Conservation (phyloP, 2,888 invertebrate species). For the Steromphala cineraria region DNA sequence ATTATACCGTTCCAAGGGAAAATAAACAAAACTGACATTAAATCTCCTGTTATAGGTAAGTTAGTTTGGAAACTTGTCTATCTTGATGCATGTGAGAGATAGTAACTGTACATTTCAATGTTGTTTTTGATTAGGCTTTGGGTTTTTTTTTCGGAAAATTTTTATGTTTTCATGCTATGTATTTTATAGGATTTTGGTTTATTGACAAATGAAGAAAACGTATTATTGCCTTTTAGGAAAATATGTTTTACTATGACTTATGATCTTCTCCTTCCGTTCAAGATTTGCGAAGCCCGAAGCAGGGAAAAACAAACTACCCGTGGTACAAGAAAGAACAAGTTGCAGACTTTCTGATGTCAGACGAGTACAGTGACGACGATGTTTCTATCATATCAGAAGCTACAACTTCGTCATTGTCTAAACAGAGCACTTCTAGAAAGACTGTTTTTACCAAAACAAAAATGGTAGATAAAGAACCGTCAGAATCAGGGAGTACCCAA, state of each 20-base stretch:
- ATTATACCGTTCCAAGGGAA: slow-evolving; percentile 30
- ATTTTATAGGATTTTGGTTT: too few relatives aligned
- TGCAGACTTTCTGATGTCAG: slow-evolving; percentile 46
- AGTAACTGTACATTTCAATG: too few relatives aligned
- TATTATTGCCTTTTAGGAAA: neutral
- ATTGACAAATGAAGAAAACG: too few relatives aligned
- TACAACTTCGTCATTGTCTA: slow-evolving; percentile 20
- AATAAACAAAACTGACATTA: neutral
- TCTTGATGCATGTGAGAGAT: too few relatives aligned
- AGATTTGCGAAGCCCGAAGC: slow-evolving; percentile 31
- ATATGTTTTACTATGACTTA: too few relatives aligned
- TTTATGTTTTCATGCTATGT: too few relatives aligned
- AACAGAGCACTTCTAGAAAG: too few relatives aligned
- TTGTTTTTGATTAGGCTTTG: too few relatives aligned
- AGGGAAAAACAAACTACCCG: slow-evolving; percentile 32
- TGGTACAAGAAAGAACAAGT: slow-evolving; percentile 51
- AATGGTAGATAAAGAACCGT: neutral
- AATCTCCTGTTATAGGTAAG: slow-evolving; percentile 4
- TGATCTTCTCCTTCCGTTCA: neutral
- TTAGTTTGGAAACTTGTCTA: too few relatives aligned
- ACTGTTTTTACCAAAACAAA: neutral
- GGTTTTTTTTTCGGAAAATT: too few relatives aligned
- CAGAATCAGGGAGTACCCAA: too few relatives aligned
- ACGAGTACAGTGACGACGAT: slow-evolving; percentile 35
- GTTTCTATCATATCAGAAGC: slow-evolving; percentile 36